These are phyloP conservation scores for Sternarchorhynchus goeldii DNA, from an alignment of 2,797 vertebrate genomes.

Conservation along the genomic window DNA sequence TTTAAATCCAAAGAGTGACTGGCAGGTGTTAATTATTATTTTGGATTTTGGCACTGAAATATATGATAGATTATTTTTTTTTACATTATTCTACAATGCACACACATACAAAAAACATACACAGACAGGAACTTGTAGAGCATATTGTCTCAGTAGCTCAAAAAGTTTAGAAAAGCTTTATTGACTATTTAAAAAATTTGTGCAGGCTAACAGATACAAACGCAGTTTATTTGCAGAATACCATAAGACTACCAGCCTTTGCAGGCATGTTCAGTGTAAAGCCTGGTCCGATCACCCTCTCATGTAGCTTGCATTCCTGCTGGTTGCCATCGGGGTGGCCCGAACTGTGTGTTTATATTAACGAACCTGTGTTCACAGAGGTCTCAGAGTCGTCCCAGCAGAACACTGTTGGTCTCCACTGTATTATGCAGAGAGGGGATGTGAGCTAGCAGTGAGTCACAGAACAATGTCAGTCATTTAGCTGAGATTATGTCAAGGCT, in stretches of 20 bases:
- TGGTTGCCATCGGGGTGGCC: conserved; percentile 35
- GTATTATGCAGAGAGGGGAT: conserved; percentile 50
- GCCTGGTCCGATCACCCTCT: conserved; percentile 20
- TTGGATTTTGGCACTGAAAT: background rate
- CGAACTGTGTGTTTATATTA: conserved; percentile 51
- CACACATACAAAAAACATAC: too few species aligned
- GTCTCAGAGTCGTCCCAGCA: conserved; percentile 43
- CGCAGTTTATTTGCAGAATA: background rate
- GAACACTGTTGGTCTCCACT: conserved; percentile 52
- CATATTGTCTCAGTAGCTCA: background rate
- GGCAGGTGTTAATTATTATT: conserved; percentile 17
- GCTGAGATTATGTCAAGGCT: conserved; percentile 49
- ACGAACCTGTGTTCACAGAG: conserved; percentile 41
- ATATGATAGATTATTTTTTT: background rate
- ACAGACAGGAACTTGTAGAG: too few species aligned
- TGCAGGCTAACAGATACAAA: too few species aligned
- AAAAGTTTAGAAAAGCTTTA: background rate
- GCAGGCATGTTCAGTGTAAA: background rate
- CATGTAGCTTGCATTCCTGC: conserved; percentile 27
- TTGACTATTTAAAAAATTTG: too few species aligned
- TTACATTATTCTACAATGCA: too few species aligned
- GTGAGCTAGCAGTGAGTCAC: conserved; percentile 19
- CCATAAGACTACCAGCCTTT: background rate
- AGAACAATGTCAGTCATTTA: conserved; percentile 52
- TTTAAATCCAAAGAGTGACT: background rate